Evolutionary conservation across 1,140 invertebrate species (phyloP), one percentile per base, ranked within the genome.

Genomic region (Bombus cullumanus): DNA sequence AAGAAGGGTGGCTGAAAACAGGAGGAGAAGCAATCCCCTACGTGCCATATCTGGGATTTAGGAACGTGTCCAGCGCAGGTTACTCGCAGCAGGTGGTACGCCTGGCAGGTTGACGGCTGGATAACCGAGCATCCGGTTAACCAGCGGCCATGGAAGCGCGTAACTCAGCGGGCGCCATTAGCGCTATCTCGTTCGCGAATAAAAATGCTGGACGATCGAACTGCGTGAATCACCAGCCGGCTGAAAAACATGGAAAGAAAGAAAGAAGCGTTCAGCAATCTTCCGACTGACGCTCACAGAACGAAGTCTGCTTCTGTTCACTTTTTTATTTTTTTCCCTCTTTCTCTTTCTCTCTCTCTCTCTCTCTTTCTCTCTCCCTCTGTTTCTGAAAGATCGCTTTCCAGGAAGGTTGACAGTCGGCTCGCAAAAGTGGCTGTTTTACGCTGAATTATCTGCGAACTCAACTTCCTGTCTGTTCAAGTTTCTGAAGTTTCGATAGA

Each of bases 131-230:
- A 89, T 83, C 76, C 87, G 89, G 90, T 92, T 93, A 93, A 91
- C 87, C 83, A 85, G 90, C 81, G 87, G 88, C 79, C 86, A 72
- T 88, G 88, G 88, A 86, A 91, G 87, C 90, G 93, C 94, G 93
- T 94, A 94, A 94, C 92, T 93, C 93, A 94, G 90, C 92, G 90
- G 85, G 89, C 87, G 84, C 91, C 92, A 94, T 94, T 94, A 94
- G 85, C 90, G 88, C 90, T 94, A 92, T 94, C 90, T 86, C 62
- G n/a, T 81, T 59, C 77, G 83, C 83, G 78, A 83, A 83, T 86
- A 86, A 85, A 89, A 90, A 81, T 77, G 69, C 43, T 64, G 59
- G 64, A 75, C 83, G 83, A 87, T 81, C 78, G 76, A 84, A 86
- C 80, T 69, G 89, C 88, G 88, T 91, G 91, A 94, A 92, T 91